Percentiles rank a stretch among this genome's conserved stretches.
These are phyloP conservation scores for Campoletis sonorensis DNA, from an alignment of 1,140 invertebrate species.

Conservation along the genomic window DNA sequence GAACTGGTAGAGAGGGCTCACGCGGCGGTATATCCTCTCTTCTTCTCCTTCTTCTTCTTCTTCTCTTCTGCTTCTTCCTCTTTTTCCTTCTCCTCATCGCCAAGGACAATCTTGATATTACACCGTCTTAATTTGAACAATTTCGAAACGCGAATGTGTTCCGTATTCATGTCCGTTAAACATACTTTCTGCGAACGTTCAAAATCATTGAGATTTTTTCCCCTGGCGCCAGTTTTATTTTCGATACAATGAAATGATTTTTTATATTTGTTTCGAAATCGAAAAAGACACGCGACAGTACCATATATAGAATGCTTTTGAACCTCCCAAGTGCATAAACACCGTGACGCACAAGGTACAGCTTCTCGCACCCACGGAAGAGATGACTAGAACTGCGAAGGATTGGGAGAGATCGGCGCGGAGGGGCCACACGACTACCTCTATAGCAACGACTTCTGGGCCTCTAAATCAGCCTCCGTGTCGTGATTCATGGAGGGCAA, in stretches of 20 bases:
- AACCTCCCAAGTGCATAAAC: constrained; percentile 42
- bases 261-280: background rate
- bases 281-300: constrained; percentile 32
- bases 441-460: constrained; percentile 71
- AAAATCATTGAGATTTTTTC: constrained; percentile 16
- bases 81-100: background rate
- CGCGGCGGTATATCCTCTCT: constrained; percentile 44
- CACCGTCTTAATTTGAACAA: constrained; percentile 58
- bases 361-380: constrained; percentile 18
- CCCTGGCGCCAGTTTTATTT: constrained; percentile 5
- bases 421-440: constrained; percentile 58
- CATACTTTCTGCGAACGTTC: background rate
- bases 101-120: constrained; percentile 40
- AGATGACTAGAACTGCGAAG: constrained; percentile 60
- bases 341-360: constrained; percentile 55
- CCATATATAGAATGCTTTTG: constrained; percentile 24
- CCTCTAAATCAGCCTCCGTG: constrained; percentile 74
- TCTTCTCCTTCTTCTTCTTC: constrained; percentile 49
- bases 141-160: constrained; percentile 42
- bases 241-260: background rate
- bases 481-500: constrained; percentile 56
- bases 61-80: constrained; percentile 25
- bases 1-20: constrained; percentile 17
- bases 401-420: constrained; percentile 58
- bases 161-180: background rate